Base-by-base conservation (phyloP, 2,888 invertebrate genomes). In the Dynastes grantii region DNA sequence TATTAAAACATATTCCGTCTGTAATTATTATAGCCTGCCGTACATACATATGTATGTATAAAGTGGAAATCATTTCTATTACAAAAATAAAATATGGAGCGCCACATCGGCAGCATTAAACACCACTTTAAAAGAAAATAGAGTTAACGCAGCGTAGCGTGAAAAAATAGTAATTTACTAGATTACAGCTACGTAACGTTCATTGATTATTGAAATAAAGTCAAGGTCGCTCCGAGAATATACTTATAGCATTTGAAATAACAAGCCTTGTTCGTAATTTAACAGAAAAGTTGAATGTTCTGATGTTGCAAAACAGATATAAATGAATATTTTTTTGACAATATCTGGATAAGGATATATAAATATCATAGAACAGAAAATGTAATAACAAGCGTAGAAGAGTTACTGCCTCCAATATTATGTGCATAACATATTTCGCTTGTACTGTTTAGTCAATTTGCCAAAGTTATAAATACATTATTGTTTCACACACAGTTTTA, bases 131-230 rank as follows among this genome's bases (percentile, higher is more conserved):
- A 16, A 55, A 71, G 71, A 71, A 55, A 51, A 70, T 16, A 22
- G 16, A 71, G 11, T 49, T 37, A 49, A 29, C 67, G 71, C 71
- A 71, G 40, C 71, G 71, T 71, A 58, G 55, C 71, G 58, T 71
- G 71, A 71, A 71, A 71, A 71, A 71, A 71, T 58, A 55, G 71
- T 71, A 58, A 71, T 71, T 71, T 71, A 71, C 16, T 71, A 58
- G 37, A 71, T 70, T 37, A 37, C 32, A 37, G 32, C 71, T 29
- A 71, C 71, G 71, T 37, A 71, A 71, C 71, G 71, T 71, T 71
- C 71, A 71, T 71, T 71, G 71, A 71, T 71, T 71, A 71, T 71
- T 58, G 71, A 58, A 71, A 71, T 71, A 71, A 71, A 71, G 71
- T 71, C 71, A 71, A 71, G 71, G 71, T 71, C 71, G 55, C 53